A percentile compares a stretch with the other conserved stretches of the same genome.
These are phyloP conservation scores for Glaucidium brasilianum DNA, from an alignment of 2,113 vertebrate species.

Conservation along the genomic window DNA sequence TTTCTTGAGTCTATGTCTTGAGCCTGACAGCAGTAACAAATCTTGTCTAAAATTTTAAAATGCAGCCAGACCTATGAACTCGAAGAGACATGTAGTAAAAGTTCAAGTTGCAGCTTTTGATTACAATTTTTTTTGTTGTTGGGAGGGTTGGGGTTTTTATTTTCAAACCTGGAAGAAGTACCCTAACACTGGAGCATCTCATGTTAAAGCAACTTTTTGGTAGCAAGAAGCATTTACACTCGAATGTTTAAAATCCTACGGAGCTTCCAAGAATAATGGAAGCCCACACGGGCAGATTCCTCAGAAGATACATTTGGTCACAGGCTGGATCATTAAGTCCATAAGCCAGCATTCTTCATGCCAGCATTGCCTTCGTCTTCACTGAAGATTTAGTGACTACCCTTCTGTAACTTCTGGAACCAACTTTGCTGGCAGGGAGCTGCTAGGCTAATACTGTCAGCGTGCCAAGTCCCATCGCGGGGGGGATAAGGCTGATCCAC, in stretches of 20 bases:
- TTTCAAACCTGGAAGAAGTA: background rate
- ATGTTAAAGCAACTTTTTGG: background rate
- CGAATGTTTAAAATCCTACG: background rate
- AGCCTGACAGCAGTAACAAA: background rate
- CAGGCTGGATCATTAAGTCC: background rate
- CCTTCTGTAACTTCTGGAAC: background rate
- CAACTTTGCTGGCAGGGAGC: background rate
- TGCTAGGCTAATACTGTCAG: background rate
- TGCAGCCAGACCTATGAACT: background rate
- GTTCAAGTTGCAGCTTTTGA: background rate
- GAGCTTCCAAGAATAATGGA: background rate
- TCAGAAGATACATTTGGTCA: background rate
- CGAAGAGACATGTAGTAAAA: accelerated
- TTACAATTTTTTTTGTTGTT: background rate
- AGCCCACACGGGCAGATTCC: background rate
- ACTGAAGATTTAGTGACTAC: background rate
- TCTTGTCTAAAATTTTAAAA: background rate
- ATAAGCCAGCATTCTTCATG: background rate
- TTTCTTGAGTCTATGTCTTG: background rate
- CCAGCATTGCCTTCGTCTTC: background rate
- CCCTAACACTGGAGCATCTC: background rate
- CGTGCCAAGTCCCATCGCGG: background rate
- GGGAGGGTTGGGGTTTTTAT: background rate
- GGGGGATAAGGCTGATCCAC: background rate
- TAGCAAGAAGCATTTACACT: background rate